phyloP scores from a whole-genome alignment of 2,888 invertebrate species.

The Torymus auratus region DNA sequence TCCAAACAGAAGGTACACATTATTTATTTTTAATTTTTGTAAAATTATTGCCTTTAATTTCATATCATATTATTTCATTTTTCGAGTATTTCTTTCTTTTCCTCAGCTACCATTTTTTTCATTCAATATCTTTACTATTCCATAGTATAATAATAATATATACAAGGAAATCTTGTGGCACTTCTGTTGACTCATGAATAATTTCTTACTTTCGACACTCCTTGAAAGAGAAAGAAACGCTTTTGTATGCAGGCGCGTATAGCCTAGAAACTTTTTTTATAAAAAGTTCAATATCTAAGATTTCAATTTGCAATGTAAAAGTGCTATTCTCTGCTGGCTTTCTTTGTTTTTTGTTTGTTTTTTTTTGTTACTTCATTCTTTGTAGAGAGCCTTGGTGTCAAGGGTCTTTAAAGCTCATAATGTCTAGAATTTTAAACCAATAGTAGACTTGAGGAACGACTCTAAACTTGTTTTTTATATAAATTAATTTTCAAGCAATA shows the following conservation, averaged over 20 bases:
- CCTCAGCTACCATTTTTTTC: no score
- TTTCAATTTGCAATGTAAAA: slow-evolving; percentile 51
- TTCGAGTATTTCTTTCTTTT: no score
- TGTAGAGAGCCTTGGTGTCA: slow-evolving; percentile 10
- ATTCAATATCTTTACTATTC: no score
- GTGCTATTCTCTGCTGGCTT: slow-evolving; percentile 14
- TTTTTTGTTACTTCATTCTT: slow-evolving; percentile 16
- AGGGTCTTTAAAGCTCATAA: not conserved
- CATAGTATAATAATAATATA: not conserved
- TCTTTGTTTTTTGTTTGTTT: slow-evolving; percentile 3
- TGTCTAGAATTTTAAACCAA: slow-evolving; percentile 3
- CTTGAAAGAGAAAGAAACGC: not conserved
- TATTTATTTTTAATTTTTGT: no score
- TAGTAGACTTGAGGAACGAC: slow-evolving; percentile 16
- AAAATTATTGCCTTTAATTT: no score
- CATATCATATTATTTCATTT: no score
- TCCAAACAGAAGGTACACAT: no score
- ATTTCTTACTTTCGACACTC: slow-evolving; percentile 23
- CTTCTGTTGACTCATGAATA: slow-evolving; percentile 41
- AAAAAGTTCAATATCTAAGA: slow-evolving; percentile 18
- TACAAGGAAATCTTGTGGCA: slow-evolving; percentile 14
- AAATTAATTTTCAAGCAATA: not conserved
- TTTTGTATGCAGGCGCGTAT: slow-evolving; percentile 13
- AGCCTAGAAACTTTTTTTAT: slow-evolving; percentile 5
- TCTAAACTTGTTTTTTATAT: slow-evolving; percentile 2